Evolutionary conservation across 2,113 vertebrate species (phyloP).

Genomic region (Paralichthys olivaceus): DNA sequence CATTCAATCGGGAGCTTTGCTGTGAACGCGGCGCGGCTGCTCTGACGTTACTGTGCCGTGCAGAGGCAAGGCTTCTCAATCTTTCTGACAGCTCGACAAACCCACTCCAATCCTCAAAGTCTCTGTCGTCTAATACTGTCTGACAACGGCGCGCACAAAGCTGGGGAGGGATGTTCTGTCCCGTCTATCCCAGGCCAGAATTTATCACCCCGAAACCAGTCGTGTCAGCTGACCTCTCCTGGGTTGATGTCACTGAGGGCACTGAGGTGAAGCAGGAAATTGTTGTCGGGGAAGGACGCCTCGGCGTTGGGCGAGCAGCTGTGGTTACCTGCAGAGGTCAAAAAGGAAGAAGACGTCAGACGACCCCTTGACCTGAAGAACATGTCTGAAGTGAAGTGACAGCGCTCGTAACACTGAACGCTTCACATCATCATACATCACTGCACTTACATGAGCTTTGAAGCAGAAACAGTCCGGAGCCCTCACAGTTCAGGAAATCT

Average conservation of each 20-base stretch:
- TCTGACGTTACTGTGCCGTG: constrained; percentile 55
- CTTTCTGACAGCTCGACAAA: constrained; percentile 77
- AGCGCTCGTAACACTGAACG: neutral
- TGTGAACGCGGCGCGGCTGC: constrained; percentile 40
- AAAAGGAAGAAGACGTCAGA: neutral
- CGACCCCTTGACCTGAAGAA: neutral
- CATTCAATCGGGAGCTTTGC: constrained; percentile 42
- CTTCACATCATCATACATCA: neutral
- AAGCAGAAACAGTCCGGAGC: constrained; percentile 95
- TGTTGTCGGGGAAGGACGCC: constrained; percentile 95
- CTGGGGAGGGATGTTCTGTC: constrained; percentile 45
- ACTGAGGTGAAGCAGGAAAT: constrained; percentile 92
- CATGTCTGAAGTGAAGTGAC: constrained; percentile 28
- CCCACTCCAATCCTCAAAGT: constrained; percentile 62
- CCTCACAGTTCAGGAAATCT: constrained; percentile 99
- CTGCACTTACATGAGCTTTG: constrained; percentile 96
- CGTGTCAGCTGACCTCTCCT: constrained; percentile 90
- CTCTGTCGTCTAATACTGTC: constrained; percentile 62
- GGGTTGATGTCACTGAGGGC: constrained; percentile 90
- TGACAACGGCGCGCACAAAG: constrained; percentile 62
- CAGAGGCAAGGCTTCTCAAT: constrained; percentile 74
- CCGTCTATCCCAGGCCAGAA: constrained; percentile 42
- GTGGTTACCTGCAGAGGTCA: constrained; percentile 89
- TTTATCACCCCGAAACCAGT: constrained; percentile 54
- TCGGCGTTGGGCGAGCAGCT: constrained; percentile 97